These are phyloP conservation scores for Trissolcus basalis DNA, from an alignment of 1,140 invertebrate species.

Conservation along the genomic window DNA sequence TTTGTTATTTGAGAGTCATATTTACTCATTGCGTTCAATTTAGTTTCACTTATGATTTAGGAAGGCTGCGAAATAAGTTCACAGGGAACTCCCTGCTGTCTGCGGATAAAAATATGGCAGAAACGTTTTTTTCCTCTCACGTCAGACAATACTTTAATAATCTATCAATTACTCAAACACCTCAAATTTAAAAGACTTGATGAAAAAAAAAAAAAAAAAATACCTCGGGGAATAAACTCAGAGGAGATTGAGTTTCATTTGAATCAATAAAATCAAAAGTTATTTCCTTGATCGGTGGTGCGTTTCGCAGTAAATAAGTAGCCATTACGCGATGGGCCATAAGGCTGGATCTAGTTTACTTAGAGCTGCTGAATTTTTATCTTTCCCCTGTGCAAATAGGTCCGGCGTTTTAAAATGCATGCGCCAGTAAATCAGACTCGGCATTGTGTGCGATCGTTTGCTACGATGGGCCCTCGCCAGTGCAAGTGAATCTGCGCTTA, in stretches of 20 bases:
- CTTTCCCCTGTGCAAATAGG: constrained; percentile 62
- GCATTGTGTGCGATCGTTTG: constrained; percentile 54
- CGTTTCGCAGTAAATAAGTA: constrained; percentile 47
- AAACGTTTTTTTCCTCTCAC: constrained; percentile 8
- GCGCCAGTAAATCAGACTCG: constrained; percentile 67
- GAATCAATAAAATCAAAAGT: neutral
- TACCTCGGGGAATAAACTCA: too few relatives aligned
- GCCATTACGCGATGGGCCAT: constrained; percentile 44
- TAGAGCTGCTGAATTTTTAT: constrained; percentile 70
- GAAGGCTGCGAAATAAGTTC: constrained; percentile 72
- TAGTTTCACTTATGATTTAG: constrained; percentile 73
- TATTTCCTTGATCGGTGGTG: constrained; percentile 12
- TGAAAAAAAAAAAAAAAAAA: neutral
- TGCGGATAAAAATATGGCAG: constrained; percentile 12
- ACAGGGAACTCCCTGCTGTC: constrained; percentile 66
- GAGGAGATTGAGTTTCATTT: too few relatives aligned
- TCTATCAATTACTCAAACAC: constrained; percentile 9
- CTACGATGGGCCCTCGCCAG: constrained; percentile 25
- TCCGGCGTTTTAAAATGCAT: constrained; percentile 67
- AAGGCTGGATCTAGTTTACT: constrained; percentile 60
- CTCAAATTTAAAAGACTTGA: neutral
- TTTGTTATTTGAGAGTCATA: constrained; percentile 71
- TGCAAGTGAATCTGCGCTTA: constrained; percentile 39
- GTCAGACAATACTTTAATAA: constrained; percentile 23
- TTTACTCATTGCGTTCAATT: constrained; percentile 77